phyloP scores from a whole-genome alignment of 2,113 vertebrate genomes.

The Rattus rattus region DNA sequence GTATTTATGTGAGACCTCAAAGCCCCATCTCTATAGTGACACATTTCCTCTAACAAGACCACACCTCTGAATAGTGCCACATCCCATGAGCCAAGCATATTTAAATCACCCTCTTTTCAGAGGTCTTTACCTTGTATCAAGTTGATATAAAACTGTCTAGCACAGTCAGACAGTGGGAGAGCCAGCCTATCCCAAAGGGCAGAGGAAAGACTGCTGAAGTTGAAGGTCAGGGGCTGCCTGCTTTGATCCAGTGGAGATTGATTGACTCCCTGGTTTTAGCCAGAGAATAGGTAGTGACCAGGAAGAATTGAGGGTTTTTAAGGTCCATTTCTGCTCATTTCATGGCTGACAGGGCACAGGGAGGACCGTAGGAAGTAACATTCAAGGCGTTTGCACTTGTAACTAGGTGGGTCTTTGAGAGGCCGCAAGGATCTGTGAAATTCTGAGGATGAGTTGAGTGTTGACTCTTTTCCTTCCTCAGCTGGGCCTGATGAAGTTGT shows the following conservation, averaged over 20 bases:
- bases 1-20: too few species aligned
- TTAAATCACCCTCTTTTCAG: not conserved
- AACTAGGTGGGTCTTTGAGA: too few species aligned
- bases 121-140: not conserved
- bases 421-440: too few species aligned
- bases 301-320: fast-evolving
- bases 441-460: not conserved
- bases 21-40: too few species aligned
- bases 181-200: fast-evolving
- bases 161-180: not conserved
- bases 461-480: not conserved
- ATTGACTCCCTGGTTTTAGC: not conserved
- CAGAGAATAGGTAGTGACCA: not conserved
- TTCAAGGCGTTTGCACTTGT: not conserved
- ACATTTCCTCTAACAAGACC: too few species aligned
- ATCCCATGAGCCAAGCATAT: too few species aligned
- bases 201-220: not conserved
- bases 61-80: too few species aligned
- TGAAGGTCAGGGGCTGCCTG: not conserved
- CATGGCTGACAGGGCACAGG: fast-evolving
- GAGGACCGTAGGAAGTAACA: not conserved
- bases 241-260: not conserved
- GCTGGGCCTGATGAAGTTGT: fast-evolving
- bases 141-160: not conserved
- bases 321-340: not conserved